phyloP scores from a whole-genome alignment of 1,140 invertebrate species.

The Drosophila bocqueti region DNA sequence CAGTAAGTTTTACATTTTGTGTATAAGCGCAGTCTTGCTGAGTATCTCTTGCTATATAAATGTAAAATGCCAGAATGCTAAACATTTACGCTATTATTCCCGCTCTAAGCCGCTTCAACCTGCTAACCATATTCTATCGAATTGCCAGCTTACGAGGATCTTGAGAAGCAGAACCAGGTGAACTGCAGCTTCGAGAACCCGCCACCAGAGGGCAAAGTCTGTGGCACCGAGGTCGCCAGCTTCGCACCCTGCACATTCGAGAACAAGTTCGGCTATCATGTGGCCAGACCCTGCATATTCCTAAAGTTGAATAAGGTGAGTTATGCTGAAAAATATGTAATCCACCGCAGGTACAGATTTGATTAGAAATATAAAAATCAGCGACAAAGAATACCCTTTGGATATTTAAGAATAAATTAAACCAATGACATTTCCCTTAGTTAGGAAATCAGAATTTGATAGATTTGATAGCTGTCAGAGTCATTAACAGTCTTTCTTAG shows the following conservation, averaged over 20 bases:
- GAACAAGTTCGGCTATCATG: conserved; percentile 91
- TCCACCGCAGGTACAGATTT: no score
- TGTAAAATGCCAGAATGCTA: conserved; percentile 1
- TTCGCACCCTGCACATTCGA: conserved; percentile 87
- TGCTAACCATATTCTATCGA: neutral
- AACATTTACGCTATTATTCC: neutral
- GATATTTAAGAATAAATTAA: no score
- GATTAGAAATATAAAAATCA: no score
- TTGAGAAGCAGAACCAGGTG: conserved; percentile 77
- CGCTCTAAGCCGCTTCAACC: neutral
- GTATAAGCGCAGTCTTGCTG: neutral
- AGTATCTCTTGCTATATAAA: conserved; percentile 8
- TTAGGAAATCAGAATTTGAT: neutral
- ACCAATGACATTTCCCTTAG: no score
- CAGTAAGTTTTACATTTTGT: conserved; percentile 58
- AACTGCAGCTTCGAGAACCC: conserved; percentile 77
- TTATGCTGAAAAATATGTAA: neutral
- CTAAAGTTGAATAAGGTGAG: conserved; percentile 91
- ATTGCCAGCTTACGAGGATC: conserved; percentile 70
- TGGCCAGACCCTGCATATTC: conserved; percentile 92
- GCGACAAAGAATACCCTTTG: no score
- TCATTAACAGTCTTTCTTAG: no score
- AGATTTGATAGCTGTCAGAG: neutral
- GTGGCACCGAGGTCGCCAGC: conserved; percentile 58
- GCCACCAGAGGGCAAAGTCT: conserved; percentile 72